These are phyloP conservation scores for Spodoptera littoralis DNA, from an alignment of 2,888 invertebrate species.

Conservation along the genomic window DNA sequence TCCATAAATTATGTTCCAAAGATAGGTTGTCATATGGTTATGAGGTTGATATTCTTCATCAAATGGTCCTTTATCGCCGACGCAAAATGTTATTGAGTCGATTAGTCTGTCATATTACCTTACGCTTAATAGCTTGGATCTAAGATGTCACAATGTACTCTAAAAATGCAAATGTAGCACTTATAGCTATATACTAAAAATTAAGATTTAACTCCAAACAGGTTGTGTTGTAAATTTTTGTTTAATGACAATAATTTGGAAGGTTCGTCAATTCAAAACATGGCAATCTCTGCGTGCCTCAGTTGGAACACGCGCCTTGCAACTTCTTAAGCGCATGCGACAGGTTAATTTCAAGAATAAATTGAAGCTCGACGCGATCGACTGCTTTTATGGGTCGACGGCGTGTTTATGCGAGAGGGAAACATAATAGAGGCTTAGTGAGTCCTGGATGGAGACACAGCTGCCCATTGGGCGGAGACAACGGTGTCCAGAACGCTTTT, in stretches of 20 bases:
- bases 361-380: constrained; percentile 76
- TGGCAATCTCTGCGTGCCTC: constrained; percentile 60
- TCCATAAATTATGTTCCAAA: constrained; percentile 58
- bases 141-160: no score
- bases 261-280: constrained; percentile 50
- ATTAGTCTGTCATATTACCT: constrained; percentile 40
- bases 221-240: constrained; percentile 23
- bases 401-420: constrained; percentile 71
- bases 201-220: constrained; percentile 12
- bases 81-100: constrained; percentile 22
- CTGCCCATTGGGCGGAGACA: constrained; percentile 77
- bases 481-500: constrained; percentile 70
- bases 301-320: constrained; percentile 66
- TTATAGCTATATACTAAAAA: no score
- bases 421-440: constrained; percentile 79
- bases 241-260: constrained; percentile 47
- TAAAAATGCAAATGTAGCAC: no score
- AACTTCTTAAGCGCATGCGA: constrained; percentile 77
- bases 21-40: constrained; percentile 54
- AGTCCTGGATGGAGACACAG: constrained; percentile 72
- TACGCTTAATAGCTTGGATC: constrained; percentile 25
- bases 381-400: constrained; percentile 73
- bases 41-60: constrained; percentile 42
- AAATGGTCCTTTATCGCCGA: constrained; percentile 37
- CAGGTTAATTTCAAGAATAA: constrained; percentile 87